Conservation (phyloP, 1,140 invertebrate genomes). For the Caenorhabditis remanei region DNA sequence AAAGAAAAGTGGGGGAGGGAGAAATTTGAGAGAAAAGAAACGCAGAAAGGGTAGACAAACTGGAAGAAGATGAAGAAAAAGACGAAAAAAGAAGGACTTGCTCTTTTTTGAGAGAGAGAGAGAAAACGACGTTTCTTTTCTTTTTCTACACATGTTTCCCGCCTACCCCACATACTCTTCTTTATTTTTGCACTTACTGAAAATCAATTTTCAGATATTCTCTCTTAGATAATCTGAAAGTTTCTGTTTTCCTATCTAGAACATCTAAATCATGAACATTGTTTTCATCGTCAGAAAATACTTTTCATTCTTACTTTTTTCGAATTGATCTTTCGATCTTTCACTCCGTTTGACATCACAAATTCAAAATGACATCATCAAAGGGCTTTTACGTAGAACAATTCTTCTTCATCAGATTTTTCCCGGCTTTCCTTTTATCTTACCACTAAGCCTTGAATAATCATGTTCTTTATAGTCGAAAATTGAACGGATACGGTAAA, state of each 20-base stretch:
- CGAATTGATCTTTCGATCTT: background rate
- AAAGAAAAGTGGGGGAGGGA: background rate
- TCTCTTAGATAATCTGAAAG: too few species aligned
- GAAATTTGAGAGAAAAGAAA: background rate
- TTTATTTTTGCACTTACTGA: background rate
- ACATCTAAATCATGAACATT: too few species aligned
- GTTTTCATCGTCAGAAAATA: background rate
- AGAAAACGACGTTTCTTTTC: background rate
- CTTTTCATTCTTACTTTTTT: background rate
- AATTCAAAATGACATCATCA: too few species aligned
- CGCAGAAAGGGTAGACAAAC: conserved; percentile 13
- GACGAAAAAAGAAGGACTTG: background rate
- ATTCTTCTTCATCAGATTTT: too few species aligned
- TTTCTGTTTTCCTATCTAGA: too few species aligned
- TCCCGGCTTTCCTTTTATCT: too few species aligned
- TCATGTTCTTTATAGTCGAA: too few species aligned
- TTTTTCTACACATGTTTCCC: conserved; percentile 1
- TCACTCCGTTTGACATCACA: background rate
- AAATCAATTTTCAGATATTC: background rate
- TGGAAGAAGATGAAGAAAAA: conserved; percentile 24
- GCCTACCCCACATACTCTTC: background rate
- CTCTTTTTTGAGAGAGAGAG: background rate
- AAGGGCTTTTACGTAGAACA: too few species aligned
- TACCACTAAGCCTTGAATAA: too few species aligned
- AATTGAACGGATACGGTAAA: too few species aligned